These are phyloP conservation scores for Drosophila watanabei DNA, from an alignment of 1,140 invertebrate species.

Conservation along the genomic window DNA sequence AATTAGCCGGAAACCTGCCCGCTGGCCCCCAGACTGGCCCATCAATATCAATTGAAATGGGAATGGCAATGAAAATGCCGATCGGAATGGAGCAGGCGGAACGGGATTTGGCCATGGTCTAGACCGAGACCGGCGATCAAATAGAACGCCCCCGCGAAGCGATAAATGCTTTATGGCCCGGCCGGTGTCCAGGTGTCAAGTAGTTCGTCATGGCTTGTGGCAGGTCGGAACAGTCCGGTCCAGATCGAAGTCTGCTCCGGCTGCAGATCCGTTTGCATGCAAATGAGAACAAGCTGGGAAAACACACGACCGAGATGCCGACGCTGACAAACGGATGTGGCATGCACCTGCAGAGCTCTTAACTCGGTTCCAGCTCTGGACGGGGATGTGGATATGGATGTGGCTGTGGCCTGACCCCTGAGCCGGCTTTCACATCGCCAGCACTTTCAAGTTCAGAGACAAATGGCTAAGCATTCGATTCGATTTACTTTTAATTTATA, in stretches of 20 bases:
- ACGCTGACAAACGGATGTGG: slow-evolving; percentile 74
- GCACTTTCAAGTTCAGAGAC: slow-evolving; percentile 80
- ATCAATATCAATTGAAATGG: slow-evolving; percentile 76
- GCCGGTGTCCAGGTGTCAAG: slow-evolving; percentile 61
- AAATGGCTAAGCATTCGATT: slow-evolving; percentile 80
- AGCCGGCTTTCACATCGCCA: slow-evolving; percentile 69
- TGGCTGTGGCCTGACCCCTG: slow-evolving; percentile 53
- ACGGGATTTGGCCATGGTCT: slow-evolving; percentile 21
- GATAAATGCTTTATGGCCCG: slow-evolving; percentile 29
- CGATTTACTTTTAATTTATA: slow-evolving; percentile 84
- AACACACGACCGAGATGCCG: slow-evolving; percentile 55
- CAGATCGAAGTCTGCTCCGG: slow-evolving; percentile 49
- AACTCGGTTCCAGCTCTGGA: slow-evolving; percentile 9
- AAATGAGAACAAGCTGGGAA: slow-evolving; percentile 78
- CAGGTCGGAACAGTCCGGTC: slow-evolving; percentile 40
- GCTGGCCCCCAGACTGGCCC: slow-evolving; percentile 22
- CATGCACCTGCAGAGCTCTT: slow-evolving; percentile 64
- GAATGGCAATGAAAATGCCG: slow-evolving; percentile 18
- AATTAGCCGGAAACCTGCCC: slow-evolving; percentile 59
- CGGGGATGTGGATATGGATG: slow-evolving; percentile 21
- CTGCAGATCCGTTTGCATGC: slow-evolving; percentile 79
- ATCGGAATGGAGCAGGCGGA: slow-evolving; percentile 23
- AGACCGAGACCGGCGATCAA: slow-evolving; percentile 13
- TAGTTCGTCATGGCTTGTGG: slow-evolving; percentile 77
- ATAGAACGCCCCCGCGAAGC: slow-evolving; percentile 56